Evolutionary conservation across 1,140 invertebrate genomes (phyloP).

Genomic region (Agrilus planipennis): DNA sequence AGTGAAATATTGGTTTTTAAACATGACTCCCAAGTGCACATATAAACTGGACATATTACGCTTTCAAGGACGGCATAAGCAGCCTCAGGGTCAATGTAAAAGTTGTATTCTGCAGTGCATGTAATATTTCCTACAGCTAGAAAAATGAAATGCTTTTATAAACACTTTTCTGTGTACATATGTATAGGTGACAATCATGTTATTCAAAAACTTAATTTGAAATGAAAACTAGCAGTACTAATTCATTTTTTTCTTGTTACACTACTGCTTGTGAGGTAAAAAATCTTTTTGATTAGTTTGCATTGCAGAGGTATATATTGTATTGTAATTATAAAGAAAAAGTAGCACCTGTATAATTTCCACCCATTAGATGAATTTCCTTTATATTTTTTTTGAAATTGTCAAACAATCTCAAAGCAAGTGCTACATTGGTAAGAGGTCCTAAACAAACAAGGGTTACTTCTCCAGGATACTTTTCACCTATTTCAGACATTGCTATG

Average conservation of each 20-base stretch:
- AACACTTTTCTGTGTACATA: no score
- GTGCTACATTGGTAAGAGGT: slow-evolving; percentile 65
- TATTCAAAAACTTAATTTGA: no score
- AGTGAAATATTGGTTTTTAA: slow-evolving; percentile 1
- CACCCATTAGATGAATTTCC: slow-evolving; percentile 63
- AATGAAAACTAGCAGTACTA: no score
- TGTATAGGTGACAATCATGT: no score
- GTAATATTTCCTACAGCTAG: slow-evolving; percentile 49
- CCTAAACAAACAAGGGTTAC: slow-evolving; percentile 52
- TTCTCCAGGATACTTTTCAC: slow-evolving; percentile 30
- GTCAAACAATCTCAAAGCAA: slow-evolving; percentile 55
- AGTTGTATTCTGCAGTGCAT: slow-evolving; percentile 66
- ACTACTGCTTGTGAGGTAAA: no score
- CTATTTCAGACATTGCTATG: slow-evolving; percentile 15
- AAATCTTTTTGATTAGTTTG: no score
- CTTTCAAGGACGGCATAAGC: slow-evolving; percentile 53
- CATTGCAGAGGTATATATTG: no score
- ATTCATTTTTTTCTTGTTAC: no score
- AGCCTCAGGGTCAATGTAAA: slow-evolving; percentile 65
- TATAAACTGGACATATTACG: slow-evolving; percentile 41
- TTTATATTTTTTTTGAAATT: slow-evolving; percentile 47
- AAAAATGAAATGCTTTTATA: no score
- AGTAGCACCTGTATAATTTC: slow-evolving; percentile 51
- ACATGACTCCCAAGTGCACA: slow-evolving; percentile 52
- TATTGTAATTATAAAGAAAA: no score